A percentile compares a stretch with the other conserved stretches of the same genome.
Evolutionary conservation across 2,797 vertebrate species (phyloP).

Genomic region (Typhlichthys subterraneus): DNA sequence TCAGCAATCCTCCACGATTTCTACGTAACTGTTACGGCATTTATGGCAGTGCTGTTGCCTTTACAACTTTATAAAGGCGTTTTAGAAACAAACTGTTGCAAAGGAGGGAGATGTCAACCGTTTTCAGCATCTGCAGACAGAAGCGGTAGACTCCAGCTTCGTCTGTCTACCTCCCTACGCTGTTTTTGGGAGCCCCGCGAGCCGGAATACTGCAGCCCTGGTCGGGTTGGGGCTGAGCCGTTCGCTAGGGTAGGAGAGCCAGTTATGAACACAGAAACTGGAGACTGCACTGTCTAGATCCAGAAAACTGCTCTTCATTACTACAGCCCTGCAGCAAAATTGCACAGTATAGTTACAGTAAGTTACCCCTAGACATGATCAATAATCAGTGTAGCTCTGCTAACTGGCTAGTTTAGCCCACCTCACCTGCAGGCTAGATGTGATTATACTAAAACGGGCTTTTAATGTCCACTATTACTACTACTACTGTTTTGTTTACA

Average conservation of each 20-base stretch:
- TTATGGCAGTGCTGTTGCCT: neutral
- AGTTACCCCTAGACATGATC: conserved; percentile 65
- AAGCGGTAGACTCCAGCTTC: conserved; percentile 59
- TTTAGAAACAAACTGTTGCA: conserved; percentile 36
- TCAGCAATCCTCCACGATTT: conserved; percentile 51
- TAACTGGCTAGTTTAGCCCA: conserved; percentile 63
- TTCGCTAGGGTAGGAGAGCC: conserved; percentile 37
- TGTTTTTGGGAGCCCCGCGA: conserved; percentile 56
- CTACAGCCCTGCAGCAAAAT: conserved; percentile 53
- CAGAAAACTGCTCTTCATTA: conserved; percentile 53
- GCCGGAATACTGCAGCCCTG: conserved; percentile 45
- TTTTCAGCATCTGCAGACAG: conserved; percentile 67
- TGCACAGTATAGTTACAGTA: conserved; percentile 66
- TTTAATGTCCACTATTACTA: neutral
- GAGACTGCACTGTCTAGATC: conserved; percentile 31
- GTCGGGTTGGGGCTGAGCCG: conserved; percentile 38
- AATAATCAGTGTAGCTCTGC: conserved; percentile 56
- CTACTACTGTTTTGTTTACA: conserved; percentile 25
- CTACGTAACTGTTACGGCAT: neutral
- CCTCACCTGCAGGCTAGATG: conserved; percentile 17
- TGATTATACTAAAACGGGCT: conserved; percentile 8
- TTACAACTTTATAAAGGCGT: conserved; percentile 14
- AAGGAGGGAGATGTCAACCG: conserved; percentile 53
- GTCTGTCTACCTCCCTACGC: conserved; percentile 44
- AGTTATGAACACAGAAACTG: conserved; percentile 28